phyloP scores from a whole-genome alignment of 2,113 vertebrate genomes.

The Tyto alba region DNA sequence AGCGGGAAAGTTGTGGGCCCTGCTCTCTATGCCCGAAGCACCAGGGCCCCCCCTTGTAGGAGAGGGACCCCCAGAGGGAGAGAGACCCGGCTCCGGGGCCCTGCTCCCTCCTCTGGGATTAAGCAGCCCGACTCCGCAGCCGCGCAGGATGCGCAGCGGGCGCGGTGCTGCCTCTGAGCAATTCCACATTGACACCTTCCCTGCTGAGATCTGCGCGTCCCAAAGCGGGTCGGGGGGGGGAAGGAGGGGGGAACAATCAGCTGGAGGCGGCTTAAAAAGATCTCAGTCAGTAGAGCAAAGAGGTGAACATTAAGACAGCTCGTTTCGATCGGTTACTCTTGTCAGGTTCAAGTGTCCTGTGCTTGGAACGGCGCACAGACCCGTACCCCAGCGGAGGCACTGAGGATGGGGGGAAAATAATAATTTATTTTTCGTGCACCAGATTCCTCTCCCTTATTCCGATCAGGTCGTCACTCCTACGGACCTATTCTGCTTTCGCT shows the following conservation, averaged over 20 bases:
- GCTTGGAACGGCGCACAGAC: not conserved
- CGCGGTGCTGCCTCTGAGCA: not conserved
- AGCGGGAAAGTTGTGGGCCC: not conserved
- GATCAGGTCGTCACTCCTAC: not conserved
- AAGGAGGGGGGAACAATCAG: not conserved
- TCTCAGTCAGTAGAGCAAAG: not conserved
- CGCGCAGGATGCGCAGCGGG: not conserved
- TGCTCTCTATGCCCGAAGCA: not conserved
- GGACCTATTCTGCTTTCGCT: not conserved
- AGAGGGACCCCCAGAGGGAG: not conserved
- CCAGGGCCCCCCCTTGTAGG: accelerated
- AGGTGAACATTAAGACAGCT: not conserved
- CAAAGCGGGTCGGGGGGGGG: accelerated
- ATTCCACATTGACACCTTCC: not conserved
- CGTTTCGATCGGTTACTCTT: not conserved
- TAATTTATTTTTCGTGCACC: not conserved
- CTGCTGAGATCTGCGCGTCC: not conserved
- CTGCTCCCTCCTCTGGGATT: not conserved
- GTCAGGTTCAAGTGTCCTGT: not conserved
- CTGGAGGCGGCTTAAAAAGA: not conserved
- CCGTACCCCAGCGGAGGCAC: not conserved
- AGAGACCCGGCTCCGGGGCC: not conserved
- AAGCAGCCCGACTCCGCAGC: not conserved
- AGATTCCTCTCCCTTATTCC: not conserved
- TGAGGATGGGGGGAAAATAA: not conserved